Evolutionary conservation across 2,888 invertebrate species (phyloP).

Genomic region (Watsonalla cultraria): DNA sequence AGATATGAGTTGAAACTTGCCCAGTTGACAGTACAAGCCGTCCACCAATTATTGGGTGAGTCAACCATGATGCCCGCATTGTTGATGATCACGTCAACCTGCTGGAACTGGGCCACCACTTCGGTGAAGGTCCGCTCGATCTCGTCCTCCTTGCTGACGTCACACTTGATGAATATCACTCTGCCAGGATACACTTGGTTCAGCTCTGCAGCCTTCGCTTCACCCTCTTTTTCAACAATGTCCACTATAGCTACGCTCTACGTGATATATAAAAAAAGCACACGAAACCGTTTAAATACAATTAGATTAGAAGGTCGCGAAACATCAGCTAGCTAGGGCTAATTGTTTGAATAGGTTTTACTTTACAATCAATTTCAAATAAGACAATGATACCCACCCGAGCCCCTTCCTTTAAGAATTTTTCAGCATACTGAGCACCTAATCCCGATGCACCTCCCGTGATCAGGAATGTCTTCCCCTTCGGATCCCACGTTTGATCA

Average conservation of each 20-base stretch:
- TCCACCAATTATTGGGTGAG: slow-evolving; percentile 32
- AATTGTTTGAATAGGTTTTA: too few species aligned
- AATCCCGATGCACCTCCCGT: slow-evolving; percentile 47
- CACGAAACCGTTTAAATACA: too few species aligned
- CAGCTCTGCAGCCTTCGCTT: slow-evolving; percentile 23
- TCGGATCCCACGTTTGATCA: slow-evolving; percentile 13
- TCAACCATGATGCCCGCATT: slow-evolving; percentile 50
- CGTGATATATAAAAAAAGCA: too few species aligned
- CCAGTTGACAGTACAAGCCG: slow-evolving; percentile 41
- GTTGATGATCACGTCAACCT: slow-evolving; percentile 44
- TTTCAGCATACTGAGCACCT: slow-evolving; percentile 36
- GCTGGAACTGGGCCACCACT: slow-evolving; percentile 27
- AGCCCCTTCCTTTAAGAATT: slow-evolving; percentile 37
- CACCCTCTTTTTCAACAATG: slow-evolving; percentile 33
- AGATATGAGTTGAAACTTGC: slow-evolving; percentile 16
- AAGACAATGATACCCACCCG: slow-evolving; percentile 17
- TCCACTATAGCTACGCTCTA: slow-evolving; percentile 42
- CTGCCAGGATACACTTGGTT: slow-evolving; percentile 28
- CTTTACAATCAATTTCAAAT: too few species aligned
- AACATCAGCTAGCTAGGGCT: too few species aligned
- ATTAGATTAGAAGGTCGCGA: too few species aligned
- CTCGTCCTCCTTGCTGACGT: slow-evolving; percentile 37
- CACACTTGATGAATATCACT: slow-evolving; percentile 40
- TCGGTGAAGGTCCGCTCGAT: slow-evolving; percentile 30
- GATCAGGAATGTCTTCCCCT: slow-evolving; percentile 37